Evolutionary conservation across 2,797 vertebrate genomes (phyloP).

Genomic region (Sebastes ruberrimus): DNA sequence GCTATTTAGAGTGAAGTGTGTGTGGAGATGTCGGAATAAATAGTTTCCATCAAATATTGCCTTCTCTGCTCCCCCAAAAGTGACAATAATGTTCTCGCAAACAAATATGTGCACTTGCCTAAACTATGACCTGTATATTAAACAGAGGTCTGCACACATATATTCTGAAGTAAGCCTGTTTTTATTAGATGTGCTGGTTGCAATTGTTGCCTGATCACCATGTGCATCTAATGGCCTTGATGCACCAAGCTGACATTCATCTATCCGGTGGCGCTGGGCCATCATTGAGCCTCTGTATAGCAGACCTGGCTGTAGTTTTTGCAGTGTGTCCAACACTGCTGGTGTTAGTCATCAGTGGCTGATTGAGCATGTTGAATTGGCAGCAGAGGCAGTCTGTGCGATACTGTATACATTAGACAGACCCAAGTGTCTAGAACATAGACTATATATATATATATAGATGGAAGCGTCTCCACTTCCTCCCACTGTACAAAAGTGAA

Average conservation of each 20-base stretch:
- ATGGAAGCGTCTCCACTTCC: no score
- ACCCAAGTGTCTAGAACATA: not conserved
- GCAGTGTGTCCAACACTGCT: not conserved
- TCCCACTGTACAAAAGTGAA: no score
- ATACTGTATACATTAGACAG: not conserved
- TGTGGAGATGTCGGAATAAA: not conserved
- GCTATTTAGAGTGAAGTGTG: not conserved
- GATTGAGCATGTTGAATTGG: slow-evolving; percentile 23
- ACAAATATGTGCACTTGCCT: not conserved
- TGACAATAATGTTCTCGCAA: not conserved
- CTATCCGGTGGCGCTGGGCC: not conserved
- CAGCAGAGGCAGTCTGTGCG: not conserved
- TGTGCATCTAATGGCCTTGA: slow-evolving; percentile 2
- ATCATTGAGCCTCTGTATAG: not conserved
- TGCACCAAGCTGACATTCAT: slow-evolving; percentile 12
- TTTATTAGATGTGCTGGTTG: not conserved
- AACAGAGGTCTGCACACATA: not conserved
- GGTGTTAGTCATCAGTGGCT: slow-evolving; percentile 22
- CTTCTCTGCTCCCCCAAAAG: not conserved
- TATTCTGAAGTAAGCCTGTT: not conserved
- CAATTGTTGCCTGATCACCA: not conserved
- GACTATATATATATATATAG: no score
- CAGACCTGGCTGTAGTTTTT: slow-evolving; percentile 13
- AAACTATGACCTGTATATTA: not conserved
- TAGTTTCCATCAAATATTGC: not conserved